Percentiles rank a stretch among this genome's conserved stretches.
These are phyloP conservation scores for Dipodomys spectabilis DNA, from an alignment of 2,113 vertebrate genomes.

Conservation along the genomic window DNA sequence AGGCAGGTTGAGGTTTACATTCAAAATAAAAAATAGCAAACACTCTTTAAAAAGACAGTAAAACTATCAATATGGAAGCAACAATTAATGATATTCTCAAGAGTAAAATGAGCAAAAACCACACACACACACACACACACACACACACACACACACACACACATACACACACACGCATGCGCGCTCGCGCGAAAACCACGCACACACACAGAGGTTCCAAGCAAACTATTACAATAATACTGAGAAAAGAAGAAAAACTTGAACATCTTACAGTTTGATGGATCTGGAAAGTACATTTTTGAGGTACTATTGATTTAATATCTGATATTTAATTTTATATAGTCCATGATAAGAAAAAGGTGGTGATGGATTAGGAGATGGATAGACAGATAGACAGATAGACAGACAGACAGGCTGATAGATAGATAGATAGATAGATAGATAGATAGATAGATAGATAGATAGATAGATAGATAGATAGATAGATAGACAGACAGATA, in stretches of 20 bases:
- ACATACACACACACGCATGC: no score
- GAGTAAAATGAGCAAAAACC: not conserved
- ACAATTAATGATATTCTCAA: not conserved
- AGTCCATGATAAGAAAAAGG: not conserved
- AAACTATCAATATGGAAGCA: conserved; percentile 27
- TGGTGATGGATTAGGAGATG: not conserved
- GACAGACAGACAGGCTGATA: no score
- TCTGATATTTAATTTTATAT: conserved; percentile 5
- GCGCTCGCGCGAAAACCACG: no score
- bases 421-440: no score
- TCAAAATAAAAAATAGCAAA: conserved; percentile 22
- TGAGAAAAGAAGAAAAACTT: not conserved
- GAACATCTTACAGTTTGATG: not conserved
- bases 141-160: no score
- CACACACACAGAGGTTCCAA: not conserved
- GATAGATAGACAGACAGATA: not conserved
- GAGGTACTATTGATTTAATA: not conserved
- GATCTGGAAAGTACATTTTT: not conserved
- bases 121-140: no score
- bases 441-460: no score
- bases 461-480: not conserved
- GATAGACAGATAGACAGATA: no score
- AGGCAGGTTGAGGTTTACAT: no score
- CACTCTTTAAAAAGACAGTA: conserved; percentile 31
- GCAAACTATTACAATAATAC: not conserved